Conservation (phyloP, 1,140 invertebrate species). For the Meloidogyne hapla region DNA sequence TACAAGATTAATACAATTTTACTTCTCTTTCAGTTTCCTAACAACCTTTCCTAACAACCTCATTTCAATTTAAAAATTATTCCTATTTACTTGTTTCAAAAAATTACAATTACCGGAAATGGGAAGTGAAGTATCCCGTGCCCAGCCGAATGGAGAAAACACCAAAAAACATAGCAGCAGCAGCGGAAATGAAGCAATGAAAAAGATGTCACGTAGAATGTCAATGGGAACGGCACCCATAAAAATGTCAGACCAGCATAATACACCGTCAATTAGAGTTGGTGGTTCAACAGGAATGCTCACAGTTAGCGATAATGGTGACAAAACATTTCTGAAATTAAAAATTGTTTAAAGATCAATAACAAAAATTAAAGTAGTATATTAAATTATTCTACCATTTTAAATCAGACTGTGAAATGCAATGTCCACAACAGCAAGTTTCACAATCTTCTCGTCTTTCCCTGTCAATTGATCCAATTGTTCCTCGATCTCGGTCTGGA, state of each 20-base stretch:
- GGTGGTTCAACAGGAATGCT: constrained; percentile 18
- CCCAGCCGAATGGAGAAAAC: neutral
- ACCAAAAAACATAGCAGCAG: neutral
- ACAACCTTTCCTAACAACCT: no score
- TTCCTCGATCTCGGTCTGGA: constrained; percentile 30
- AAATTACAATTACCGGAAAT: neutral
- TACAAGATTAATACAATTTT: neutral
- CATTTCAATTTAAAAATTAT: neutral
- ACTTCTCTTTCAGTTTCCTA: neutral
- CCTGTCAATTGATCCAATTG: constrained; percentile 23
- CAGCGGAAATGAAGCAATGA: neutral
- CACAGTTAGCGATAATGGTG: neutral
- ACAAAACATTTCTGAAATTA: neutral
- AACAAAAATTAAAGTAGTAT: neutral
- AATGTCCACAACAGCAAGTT: neutral
- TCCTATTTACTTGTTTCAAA: neutral
- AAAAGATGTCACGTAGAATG: constrained; percentile 20
- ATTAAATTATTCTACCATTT: constrained; percentile 9
- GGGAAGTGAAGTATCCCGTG: neutral
- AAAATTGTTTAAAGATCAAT: no score
- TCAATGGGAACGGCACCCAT: constrained; percentile 13
- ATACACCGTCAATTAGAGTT: constrained; percentile 23
- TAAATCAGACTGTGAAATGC: neutral
- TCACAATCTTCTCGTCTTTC: constrained; percentile 1
- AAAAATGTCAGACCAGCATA: neutral